These are phyloP conservation scores for Tachysurus vachellii DNA, from an alignment of 2,113 vertebrate genomes.

Conservation along the genomic window DNA sequence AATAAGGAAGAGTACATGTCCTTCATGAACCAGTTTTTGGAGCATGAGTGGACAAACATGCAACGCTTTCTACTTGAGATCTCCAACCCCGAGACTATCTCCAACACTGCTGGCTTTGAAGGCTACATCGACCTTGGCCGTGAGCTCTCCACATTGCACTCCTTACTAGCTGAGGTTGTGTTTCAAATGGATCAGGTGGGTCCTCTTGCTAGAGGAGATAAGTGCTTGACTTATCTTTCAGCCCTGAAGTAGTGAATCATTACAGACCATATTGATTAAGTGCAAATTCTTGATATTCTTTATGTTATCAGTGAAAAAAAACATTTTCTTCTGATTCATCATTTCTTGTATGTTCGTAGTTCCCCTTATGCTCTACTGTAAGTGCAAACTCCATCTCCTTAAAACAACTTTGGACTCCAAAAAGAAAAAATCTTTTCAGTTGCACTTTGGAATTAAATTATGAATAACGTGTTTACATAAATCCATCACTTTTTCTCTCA, in stretches of 20 bases:
- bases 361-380: background rate
- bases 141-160: slow-evolving; percentile 92
- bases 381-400: background rate
- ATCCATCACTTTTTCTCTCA: slow-evolving; percentile 29
- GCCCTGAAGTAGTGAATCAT: background rate
- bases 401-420: background rate
- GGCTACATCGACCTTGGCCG: slow-evolving; percentile 96
- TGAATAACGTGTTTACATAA: slow-evolving; percentile 36
- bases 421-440: background rate
- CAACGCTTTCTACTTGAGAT: slow-evolving; percentile 95
- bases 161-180: slow-evolving; percentile 89
- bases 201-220: background rate
- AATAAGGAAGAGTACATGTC: slow-evolving; percentile 99
- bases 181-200: slow-evolving; percentile 92
- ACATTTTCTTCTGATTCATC: background rate
- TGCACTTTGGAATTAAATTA: slow-evolving; percentile 32
- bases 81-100: slow-evolving; percentile 94
- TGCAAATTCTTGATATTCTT: background rate
- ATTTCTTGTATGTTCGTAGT: background rate
- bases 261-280: background rate
- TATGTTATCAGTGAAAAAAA: background rate
- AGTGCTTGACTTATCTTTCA: background rate
- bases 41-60: slow-evolving; percentile 97
- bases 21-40: slow-evolving; percentile 98
- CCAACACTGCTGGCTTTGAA: slow-evolving; percentile 94